These are phyloP conservation scores for Drosophila nigritarsus DNA, from an alignment of 2,888 invertebrate genomes.

Conservation along the genomic window DNA sequence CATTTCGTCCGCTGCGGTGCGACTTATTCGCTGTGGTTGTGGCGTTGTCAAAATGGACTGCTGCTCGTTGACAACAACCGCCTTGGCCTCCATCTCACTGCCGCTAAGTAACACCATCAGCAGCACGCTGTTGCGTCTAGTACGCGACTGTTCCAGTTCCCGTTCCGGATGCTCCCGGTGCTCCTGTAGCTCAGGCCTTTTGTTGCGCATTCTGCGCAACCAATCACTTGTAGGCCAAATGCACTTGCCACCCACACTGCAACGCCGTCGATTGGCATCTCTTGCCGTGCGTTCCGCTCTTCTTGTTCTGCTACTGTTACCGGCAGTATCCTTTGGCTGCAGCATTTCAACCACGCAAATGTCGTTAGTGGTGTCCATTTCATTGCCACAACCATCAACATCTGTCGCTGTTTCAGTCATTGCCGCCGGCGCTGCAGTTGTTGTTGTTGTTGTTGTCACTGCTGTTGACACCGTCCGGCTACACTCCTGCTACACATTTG, in stretches of 20 bases:
- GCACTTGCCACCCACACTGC: constrained; percentile 64
- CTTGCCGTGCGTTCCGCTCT: constrained; percentile 1
- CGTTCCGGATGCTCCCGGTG: constrained; percentile 16
- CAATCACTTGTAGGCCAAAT: constrained; percentile 74
- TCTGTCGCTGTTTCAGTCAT: constrained; percentile 52
- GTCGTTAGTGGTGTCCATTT: constrained; percentile 59
- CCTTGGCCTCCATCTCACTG: constrained; percentile 69
- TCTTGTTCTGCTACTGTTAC: constrained; percentile 8
- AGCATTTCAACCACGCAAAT: constrained; percentile 72
- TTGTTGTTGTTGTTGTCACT: constrained; percentile 32
- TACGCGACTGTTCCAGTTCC: constrained; percentile 14
- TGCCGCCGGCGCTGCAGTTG: constrained; percentile 26
- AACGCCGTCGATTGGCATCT: constrained; percentile 46
- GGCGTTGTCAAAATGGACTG: constrained; percentile 36
- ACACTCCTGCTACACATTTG: constrained; percentile 85
- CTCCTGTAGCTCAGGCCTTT: constrained; percentile 16
- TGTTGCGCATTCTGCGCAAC: constrained; percentile 72
- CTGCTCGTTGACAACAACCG: constrained; percentile 70
- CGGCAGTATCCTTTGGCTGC: constrained; percentile 47
- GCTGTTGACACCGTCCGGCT: constrained; percentile 63
- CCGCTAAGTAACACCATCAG: constrained; percentile 70
- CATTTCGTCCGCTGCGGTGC: constrained; percentile 51
- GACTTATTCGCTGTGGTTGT: constrained; percentile 41
- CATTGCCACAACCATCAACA: constrained; percentile 66
- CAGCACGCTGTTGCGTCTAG: constrained; percentile 64